A percentile compares a stretch with the other conserved stretches of the same genome.
Conservation (phyloP, 2,888 invertebrate species). For the Adelognathus sp. region DNA sequence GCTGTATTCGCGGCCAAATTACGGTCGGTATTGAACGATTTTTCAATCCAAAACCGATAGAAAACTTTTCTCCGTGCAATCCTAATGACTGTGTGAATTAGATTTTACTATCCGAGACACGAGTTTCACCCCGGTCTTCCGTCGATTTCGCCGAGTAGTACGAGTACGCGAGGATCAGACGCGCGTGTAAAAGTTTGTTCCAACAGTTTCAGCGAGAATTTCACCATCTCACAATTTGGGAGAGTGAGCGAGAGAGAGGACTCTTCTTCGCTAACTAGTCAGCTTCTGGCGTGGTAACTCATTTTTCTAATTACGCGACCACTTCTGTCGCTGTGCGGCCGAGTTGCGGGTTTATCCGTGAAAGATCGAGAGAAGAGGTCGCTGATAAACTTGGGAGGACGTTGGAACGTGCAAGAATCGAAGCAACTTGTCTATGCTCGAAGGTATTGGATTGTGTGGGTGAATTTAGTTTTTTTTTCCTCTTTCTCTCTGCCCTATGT, state of each 20-base stretch:
- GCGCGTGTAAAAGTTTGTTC: constrained; percentile 27
- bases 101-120: constrained; percentile 8
- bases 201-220: constrained; percentile 1
- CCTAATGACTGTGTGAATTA: constrained; percentile 23
- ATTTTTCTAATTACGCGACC: constrained; percentile 78
- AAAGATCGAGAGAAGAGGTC: constrained; percentile 58
- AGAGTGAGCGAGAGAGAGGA: constrained; percentile 12
- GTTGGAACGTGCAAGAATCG: constrained; percentile 68
- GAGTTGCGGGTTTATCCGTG: background rate
- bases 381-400: constrained; percentile 76
- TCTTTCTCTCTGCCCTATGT: background rate
- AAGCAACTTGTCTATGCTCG: constrained; percentile 34
- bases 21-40: constrained; percentile 77
- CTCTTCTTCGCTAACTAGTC: constrained; percentile 69
- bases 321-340: constrained; percentile 67
- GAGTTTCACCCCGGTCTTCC: constrained; percentile 16
- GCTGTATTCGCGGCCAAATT: constrained; percentile 73
- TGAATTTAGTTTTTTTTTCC: constrained; percentile 57
- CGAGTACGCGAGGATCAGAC: background rate
- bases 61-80: constrained; percentile 23
- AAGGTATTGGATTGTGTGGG: constrained; percentile 29
- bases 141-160: background rate
- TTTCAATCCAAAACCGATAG: constrained; percentile 73
- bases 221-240: background rate
- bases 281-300: constrained; percentile 74